Evolutionary conservation across 2,888 invertebrate genomes (phyloP).

Genomic region (Harpalus rubripes): DNA sequence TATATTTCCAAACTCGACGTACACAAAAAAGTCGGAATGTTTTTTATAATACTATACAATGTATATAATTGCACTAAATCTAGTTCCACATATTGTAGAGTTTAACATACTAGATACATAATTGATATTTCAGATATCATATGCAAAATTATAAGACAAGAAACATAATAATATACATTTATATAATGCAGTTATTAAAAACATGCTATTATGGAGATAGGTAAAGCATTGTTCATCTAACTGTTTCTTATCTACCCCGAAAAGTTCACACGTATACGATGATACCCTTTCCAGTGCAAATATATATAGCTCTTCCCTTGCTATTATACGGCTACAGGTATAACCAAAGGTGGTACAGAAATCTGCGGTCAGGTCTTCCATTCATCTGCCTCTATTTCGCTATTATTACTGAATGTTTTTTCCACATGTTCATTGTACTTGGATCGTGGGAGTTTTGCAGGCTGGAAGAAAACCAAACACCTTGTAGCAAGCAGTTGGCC

Average conservation of each 20-base stretch:
- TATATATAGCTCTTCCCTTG: neutral
- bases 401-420: slow-evolving; percentile 49
- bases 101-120: too few relatives aligned
- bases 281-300: slow-evolving; percentile 6
- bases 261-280: neutral
- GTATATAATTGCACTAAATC: too few relatives aligned
- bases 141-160: too few relatives aligned
- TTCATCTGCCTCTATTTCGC: slow-evolving; percentile 32
- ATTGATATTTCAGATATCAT: too few relatives aligned
- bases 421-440: slow-evolving; percentile 53
- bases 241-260: neutral
- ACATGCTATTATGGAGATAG: neutral
- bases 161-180: too few relatives aligned
- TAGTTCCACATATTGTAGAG: too few relatives aligned
- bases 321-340: slow-evolving; percentile 11
- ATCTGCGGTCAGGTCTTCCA: slow-evolving; percentile 43
- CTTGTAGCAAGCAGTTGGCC: slow-evolving; percentile 28
- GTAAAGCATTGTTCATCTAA: neutral
- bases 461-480: slow-evolving; percentile 11
- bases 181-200: too few relatives aligned
- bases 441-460: slow-evolving; percentile 50
- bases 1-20: neutral
- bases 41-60: neutral
- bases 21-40: neutral
- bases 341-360: slow-evolving; percentile 18